Evolutionary conservation across 2,113 vertebrate species (phyloP), one percentile per base, ranked within the genome.

Genomic region (Ivindomyrus marchei): DNA sequence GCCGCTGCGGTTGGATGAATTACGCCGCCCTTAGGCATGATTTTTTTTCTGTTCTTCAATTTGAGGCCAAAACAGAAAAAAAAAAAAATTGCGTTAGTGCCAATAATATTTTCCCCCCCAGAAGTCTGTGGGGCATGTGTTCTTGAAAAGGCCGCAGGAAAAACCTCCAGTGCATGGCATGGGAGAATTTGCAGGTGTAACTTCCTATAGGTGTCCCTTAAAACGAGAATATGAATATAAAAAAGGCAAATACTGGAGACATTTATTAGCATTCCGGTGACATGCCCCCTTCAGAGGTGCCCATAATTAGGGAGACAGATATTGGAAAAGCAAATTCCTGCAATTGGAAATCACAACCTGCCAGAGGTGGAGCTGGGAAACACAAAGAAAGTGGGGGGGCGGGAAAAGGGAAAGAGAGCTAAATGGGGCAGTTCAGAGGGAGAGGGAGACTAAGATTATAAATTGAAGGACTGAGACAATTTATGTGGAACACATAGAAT

Each of bases 311-410:
- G 95, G 94, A 93, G 93, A 94, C 94, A 95, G 94, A 95, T 94
- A 95, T 95, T 95, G 94, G 95, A 95, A 96, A 95, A 95, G 95
- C 95, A 95, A 96, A 96, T 96, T 94, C 95, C 95, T 95, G 94
- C 94, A 94, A 93, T 93, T 95, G 94, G 94, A 96, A 96, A 96
- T 96, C 95, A 94, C 95, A 95, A 95, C 94, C 95, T 95, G 94
- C 94, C 95, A 95, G 95, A 95, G 94, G 95, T 95, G 94, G 93
- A 93, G 95, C 93, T 94, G 93, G 93, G 94, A 95, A 95, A 93
- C 94, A 95, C 93, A 95, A 92, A 94, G 19, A 56, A 27, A 89
- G 93, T 93, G 91, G 53, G 89, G 88, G 89, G 27, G 77, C 87
- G 88, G 89, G 89, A 90, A 90, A 47, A 58, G 53, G 89, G 53